Base-by-base conservation (phyloP, 2,888 invertebrate species). In the Rambutsinella grinnellia region DNA sequence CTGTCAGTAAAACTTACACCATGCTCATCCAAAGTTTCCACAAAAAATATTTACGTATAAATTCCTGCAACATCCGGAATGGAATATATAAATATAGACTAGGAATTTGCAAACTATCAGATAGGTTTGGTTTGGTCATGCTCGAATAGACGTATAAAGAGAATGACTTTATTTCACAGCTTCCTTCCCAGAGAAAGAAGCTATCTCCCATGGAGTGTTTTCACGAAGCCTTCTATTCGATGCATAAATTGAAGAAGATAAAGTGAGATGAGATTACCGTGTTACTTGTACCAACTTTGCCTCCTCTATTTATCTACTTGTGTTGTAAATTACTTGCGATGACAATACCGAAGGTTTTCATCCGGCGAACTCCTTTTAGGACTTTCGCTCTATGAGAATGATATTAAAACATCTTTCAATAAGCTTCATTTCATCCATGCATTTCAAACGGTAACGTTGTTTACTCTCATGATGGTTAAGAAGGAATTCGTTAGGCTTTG, bases 51-150 rank as follows among this genome's bases (percentile, higher is more conserved):
- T 36, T 5, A 36, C 13, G 36, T 36, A 8, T 36, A 36, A 13
- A 13, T 36, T 36, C 6, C 6, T 8, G 13, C 13, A 5, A 36
- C 36, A 36, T 36, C 36, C 36, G 36, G 36, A 5, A 36, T 13
- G 6, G 36, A 36, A 36, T 13, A 36, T 36, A 36, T 8, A 54
- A 21, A 15, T 26, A 56, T 57, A 63, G 56, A 63, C 28, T 23
- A 26, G 57, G 71, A 71, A 71, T 71, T 71, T 23, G 71, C 71
- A 15, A 71, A 63, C 70, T 53, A 44, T 49, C 21, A 47, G 53
- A n/a, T 36, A 8, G 13, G 36, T 8, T 36, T 5, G 8, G 49
- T 49, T 60, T 56, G 27, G 63, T 71, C 57, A 71, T 62, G 56
- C 63, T 28, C 63, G 63, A 71, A 71, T 49, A 70, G 71, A 54